Evolutionary conservation across 2,797 vertebrate species (phyloP), one percentile per base, ranked within the genome.

Genomic region (Lacerta viridis): DNA sequence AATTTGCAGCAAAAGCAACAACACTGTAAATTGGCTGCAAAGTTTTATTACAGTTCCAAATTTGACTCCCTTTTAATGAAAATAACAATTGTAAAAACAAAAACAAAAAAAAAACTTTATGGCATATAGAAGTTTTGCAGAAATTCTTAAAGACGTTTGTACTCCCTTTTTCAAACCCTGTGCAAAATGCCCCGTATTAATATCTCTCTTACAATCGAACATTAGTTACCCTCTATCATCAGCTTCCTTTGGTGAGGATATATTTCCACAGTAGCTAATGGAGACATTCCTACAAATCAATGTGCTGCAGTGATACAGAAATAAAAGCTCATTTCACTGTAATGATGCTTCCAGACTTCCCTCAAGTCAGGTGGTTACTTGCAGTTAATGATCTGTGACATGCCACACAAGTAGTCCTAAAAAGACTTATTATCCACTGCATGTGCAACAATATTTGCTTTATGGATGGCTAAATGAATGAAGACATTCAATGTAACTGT

Each of bases 361-460:
- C 96, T 96, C 95, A 96, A 98, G 98, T 98, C 98, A 98, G 98
- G 98, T 99, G 98, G 97, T 97, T 97, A 97, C 96, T 97, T 96
- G 96, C 94, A 97, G 97, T 97, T 97, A 99, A 99, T 99, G 98
- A 98, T 97, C 99, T 98, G 96, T 99, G 98, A 99, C 98, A 97
- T 98, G 97, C 98, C 99, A 99, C 99, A 99, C 99, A 99, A 98
- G 98, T 98, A 98, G 98, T 97, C 97, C 97, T 98, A 97, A 97
- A 97, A 98, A 99, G 98, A 98, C 98, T 98, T 98, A 98, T 99
- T 98, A 98, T 98, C 98, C 97, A 97, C 97, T 97, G 97, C 98
- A 98, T 98, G 98, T 99, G 99, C 97, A 98, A 99, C 98, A 99
- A 99, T 99, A 99, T 99, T 99, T 99, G 98, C 98, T 98, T 99